Conservation (phyloP, 2,797 vertebrate species). For the Arctocebus calabarensis region DNA sequence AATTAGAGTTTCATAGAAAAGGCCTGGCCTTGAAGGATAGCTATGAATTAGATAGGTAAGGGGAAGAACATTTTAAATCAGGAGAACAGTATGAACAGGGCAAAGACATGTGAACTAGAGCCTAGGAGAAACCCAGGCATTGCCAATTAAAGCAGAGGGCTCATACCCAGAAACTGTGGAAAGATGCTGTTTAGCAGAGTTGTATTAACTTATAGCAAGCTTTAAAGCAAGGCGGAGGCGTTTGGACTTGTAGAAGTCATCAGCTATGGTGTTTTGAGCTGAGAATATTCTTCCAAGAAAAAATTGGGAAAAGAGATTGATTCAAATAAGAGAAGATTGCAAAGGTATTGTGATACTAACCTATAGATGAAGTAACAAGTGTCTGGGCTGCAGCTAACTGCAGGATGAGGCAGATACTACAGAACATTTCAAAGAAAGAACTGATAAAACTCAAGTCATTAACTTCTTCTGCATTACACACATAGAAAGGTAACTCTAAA, state of each 20-base stretch:
- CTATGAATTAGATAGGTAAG: not conserved
- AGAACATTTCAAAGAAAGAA: not conserved
- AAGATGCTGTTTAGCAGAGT: not conserved
- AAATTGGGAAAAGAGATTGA: not conserved
- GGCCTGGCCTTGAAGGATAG: not conserved
- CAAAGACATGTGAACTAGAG: not conserved
- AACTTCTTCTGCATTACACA: not conserved
- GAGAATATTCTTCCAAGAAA: not conserved
- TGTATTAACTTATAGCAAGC: not conserved
- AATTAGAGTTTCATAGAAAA: not conserved
- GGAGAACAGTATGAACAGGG: not conserved
- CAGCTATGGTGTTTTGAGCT: not conserved
- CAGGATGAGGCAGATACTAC: not conserved
- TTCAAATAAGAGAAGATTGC: not conserved
- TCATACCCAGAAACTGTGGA: not conserved
- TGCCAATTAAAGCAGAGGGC: not conserved
- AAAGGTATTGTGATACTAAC: not conserved
- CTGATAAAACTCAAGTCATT: not conserved
- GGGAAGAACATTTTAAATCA: not conserved
- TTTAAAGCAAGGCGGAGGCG: not conserved
- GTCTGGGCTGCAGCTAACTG: not conserved
- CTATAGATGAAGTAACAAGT: not conserved
- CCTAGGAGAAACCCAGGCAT: not conserved
- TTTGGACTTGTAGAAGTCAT: conserved; percentile 14
- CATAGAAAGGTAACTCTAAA: not conserved